Evolutionary conservation across 2,797 vertebrate species (phyloP), one percentile per base, ranked within the genome.

Genomic region (Enteromius trimaculatus): DNA sequence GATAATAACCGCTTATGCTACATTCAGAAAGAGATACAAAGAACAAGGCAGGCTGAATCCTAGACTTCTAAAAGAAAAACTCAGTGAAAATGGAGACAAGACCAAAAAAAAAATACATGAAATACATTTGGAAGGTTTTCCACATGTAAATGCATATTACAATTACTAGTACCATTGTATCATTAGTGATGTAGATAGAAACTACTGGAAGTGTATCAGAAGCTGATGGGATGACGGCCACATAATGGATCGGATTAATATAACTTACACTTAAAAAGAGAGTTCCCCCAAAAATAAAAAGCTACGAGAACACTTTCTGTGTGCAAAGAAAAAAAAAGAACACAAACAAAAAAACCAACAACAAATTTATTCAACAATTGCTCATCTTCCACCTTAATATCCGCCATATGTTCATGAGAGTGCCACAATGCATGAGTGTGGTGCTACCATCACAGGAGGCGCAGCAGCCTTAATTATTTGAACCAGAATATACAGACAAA

Each of bases 51-150:
- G 23, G 49, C 21, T 39, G 0, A 39, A 39, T 39, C 7, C 37
- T 39, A 39, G 37, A 39, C 23, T 47, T 42, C 37, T 16, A 69
- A 42, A 16, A 74, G 37, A 82, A 87, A 87, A 70, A 72, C 51
- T 29, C 5, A 55, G 64, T 82, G 44, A 70, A 84, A 87, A 49
- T 49, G 53, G 51, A 82, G 60, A 82, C 29, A 13, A 79, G 29
- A 34, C 47, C 66, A 79, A 70, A 53, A 69, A 70, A 53, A 69
- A 39, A 39, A 39, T 39, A 39, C 37, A 39, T 39, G 37, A 7
- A 39, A 39, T 7, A 39, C 37, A 39, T 39, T 39, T 39, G 7
- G 16, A 8, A 44, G 17, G 42, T 44, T 29, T 26, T 64, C 14
- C 19, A 79, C 60, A 79, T 49, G 16, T 51, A 39, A 51, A 71